Base-by-base conservation (phyloP, 2,113 vertebrate species). In the Rhombomys opimus region DNA sequence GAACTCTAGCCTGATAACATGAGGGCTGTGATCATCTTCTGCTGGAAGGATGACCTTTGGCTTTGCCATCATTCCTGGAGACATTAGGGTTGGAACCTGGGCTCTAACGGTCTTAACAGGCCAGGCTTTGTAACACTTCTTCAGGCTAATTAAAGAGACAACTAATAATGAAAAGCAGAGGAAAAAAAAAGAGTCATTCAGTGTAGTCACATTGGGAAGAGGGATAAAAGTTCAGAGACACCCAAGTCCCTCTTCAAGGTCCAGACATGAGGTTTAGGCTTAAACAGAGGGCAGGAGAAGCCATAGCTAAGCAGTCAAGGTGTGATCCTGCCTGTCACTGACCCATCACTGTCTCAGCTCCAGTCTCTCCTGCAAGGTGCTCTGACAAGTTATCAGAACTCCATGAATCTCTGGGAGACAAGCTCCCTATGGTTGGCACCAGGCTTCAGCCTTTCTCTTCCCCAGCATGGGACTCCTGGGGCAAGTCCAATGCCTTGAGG, bases 1-100 rank as follows among this genome's bases (percentile, higher is more conserved):
- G 17, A 78, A 84, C 0, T 6, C 15, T 13, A 13, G 25, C 59
- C 32, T 5, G 9, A 0, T 0, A 10, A n/a, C 9, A 2, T 0
- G 20, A 9, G 35, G 4, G 32, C 32, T 75, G 3, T 1, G 11
- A 14, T 23, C 1, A 2, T 57, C 7, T 52, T 32, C 23, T 32
- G 8, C 52, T 22, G 8, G n/a, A 15, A 46, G 61, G 84, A 41
- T 46, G 22, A 2, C 17, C 35, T 76, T 25, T 9, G 32, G 7
- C 5, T n/a, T 1, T 22, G 54, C 17, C 0, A 7, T 10, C n/a
- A 54, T 13, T 5, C 32, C 30, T 70, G 46, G 65, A 54, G 65
- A 30, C 35, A 9, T 86, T 67, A n/a, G 32, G 46, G 46, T 87
- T 30, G 35, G 85, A 87, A 22, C 10, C 85, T 70, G 32, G 41